phyloP scores from a whole-genome alignment of 1,140 invertebrate species.

The Rhyacophila brunnea region DNA sequence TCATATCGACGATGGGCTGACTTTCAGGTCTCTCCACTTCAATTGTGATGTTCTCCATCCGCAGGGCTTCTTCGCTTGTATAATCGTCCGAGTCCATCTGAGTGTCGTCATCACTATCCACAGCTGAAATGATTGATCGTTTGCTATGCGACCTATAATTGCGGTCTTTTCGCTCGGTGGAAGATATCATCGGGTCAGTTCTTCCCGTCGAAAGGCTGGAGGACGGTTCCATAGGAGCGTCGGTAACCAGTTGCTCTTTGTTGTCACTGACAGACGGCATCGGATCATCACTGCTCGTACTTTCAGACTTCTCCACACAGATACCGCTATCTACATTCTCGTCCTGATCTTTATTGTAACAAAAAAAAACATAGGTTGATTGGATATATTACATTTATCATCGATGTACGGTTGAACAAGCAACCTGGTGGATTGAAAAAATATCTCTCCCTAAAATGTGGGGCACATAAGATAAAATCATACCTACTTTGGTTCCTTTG shows the following conservation, averaged over 20 bases:
- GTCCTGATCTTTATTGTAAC: conserved; percentile 31
- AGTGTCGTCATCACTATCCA: conserved; percentile 27
- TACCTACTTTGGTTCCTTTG: too few species aligned
- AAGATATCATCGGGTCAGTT: background rate
- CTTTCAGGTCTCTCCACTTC: too few species aligned
- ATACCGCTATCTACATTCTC: conserved; percentile 51
- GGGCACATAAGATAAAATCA: too few species aligned
- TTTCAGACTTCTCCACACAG: conserved; percentile 52
- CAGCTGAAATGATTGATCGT: background rate
- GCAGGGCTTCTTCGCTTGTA: background rate
- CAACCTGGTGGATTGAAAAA: too few species aligned
- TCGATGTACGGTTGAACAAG: too few species aligned
- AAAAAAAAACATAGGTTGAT: too few species aligned
- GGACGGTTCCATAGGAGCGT: conserved; percentile 6
- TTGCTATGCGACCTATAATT: background rate
- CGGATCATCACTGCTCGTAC: conserved; percentile 47
- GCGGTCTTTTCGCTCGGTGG: conserved; percentile 15
- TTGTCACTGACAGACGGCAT: conserved; percentile 21
- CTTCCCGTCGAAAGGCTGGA: conserved; percentile 5
- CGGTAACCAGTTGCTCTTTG: background rate
- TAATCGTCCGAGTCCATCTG: conserved; percentile 13
- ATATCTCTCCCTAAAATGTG: too few species aligned
- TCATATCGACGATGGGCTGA: too few species aligned
- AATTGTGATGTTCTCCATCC: too few species aligned
- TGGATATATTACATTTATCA: too few species aligned